Percentiles rank a stretch among this genome's conserved stretches.
These are phyloP conservation scores for Rhyacophila brunnea DNA, from an alignment of 1,140 invertebrate species.

Conservation along the genomic window DNA sequence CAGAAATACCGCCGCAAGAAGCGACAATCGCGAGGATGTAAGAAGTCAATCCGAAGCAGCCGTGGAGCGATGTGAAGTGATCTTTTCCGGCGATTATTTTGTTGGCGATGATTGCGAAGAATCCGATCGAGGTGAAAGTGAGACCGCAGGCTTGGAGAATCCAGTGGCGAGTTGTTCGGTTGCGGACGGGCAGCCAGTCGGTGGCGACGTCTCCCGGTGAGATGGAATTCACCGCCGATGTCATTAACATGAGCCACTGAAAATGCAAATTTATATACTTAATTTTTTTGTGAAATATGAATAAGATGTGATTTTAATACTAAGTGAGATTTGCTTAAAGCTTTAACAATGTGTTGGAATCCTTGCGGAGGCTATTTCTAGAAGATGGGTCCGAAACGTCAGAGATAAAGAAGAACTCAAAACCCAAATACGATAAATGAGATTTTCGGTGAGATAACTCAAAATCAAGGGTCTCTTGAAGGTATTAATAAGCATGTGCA, in stretches of 20 bases:
- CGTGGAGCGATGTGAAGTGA: slow-evolving; percentile 48
- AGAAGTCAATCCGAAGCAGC: slow-evolving; percentile 47
- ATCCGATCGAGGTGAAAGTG: slow-evolving; percentile 41
- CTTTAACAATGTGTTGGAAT: background rate
- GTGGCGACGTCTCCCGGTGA: slow-evolving; percentile 50
- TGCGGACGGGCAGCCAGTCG: slow-evolving; percentile 51
- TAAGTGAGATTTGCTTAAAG: too few relatives aligned
- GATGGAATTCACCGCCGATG: slow-evolving; percentile 49
- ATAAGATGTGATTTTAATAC: background rate
- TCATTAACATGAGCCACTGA: slow-evolving; percentile 52
- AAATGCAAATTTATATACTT: slow-evolving; percentile 29
- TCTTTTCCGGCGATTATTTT: slow-evolving; percentile 43
- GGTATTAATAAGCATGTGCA: too few relatives aligned
- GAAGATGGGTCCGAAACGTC: background rate
- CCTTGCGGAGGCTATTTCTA: background rate
- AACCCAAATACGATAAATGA: too few relatives aligned
- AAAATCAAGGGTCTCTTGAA: too few relatives aligned
- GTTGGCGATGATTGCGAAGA: slow-evolving; percentile 46
- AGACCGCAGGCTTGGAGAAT: slow-evolving; percentile 44
- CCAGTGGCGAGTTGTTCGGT: slow-evolving; percentile 51
- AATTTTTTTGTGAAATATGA: too few relatives aligned
- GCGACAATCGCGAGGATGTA: slow-evolving; percentile 45
- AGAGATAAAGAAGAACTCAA: background rate
- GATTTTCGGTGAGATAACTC: too few relatives aligned
- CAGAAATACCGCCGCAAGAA: slow-evolving; percentile 45